phyloP scores from a whole-genome alignment of 2,888 invertebrate species.

The Tipula lateralis region DNA sequence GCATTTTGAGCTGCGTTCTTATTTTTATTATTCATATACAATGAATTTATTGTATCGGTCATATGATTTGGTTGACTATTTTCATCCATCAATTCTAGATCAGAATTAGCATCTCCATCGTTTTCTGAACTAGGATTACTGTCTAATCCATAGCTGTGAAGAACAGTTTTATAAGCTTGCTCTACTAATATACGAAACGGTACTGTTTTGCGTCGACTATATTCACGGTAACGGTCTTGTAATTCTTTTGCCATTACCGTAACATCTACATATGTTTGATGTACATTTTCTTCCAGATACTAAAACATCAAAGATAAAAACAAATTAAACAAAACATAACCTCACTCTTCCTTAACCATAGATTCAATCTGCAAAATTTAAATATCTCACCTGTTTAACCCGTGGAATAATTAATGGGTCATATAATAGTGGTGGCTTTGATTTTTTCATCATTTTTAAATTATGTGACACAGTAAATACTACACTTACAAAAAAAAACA shows the following conservation, averaged over 20 bases:
- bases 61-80: constrained; percentile 40
- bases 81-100: constrained; percentile 45
- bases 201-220: constrained; percentile 70
- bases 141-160: constrained; percentile 63
- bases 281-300: constrained; percentile 76
- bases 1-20: constrained; percentile 34
- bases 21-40: constrained; percentile 36
- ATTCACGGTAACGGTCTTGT: constrained; percentile 70
- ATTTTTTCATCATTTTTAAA: constrained; percentile 25
- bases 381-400: constrained; percentile 51
- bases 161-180: constrained; percentile 65
- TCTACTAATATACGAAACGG: constrained; percentile 77
- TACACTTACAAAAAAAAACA: background rate
- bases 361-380: background rate
- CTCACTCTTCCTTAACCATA: constrained; percentile 34
- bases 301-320: constrained; percentile 43
- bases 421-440: constrained; percentile 40
- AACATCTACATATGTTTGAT: constrained; percentile 75
- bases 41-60: constrained; percentile 38
- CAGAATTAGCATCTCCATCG: constrained; percentile 52
- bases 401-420: constrained; percentile 58
- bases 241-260: constrained; percentile 77
- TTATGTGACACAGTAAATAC: background rate
- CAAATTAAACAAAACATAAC: constrained; percentile 37
- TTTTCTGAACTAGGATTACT: constrained; percentile 57